Conservation (phyloP, 2,888 invertebrate genomes). For the Protonemura montana region DNA sequence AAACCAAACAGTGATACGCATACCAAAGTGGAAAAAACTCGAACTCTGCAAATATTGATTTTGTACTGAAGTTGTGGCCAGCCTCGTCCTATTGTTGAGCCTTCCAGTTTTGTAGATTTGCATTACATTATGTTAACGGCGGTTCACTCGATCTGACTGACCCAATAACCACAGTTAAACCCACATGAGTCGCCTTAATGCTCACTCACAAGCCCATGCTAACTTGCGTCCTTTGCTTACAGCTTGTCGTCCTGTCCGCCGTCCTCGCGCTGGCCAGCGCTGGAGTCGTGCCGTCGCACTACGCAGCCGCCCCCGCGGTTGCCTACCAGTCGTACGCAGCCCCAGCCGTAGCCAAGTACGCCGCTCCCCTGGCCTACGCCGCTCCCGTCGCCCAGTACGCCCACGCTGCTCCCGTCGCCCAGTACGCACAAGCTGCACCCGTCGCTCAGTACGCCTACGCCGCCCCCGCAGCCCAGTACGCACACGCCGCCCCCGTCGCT, state of each 20-base stretch:
- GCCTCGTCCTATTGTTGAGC: too few species aligned
- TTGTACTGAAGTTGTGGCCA: too few species aligned
- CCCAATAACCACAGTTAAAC: too few species aligned
- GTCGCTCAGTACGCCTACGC: constrained; percentile 47
- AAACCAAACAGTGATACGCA: too few species aligned
- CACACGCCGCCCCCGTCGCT: constrained; percentile 49
- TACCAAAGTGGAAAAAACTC: too few species aligned
- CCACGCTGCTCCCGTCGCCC: constrained; percentile 48
- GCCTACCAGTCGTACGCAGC: constrained; percentile 50
- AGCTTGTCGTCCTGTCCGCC: constrained; percentile 45
- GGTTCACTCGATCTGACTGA: too few species aligned
- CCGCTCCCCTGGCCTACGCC: constrained; percentile 48
- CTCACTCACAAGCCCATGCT: not conserved
- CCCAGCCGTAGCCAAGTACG: constrained; percentile 48
- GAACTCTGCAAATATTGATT: too few species aligned
- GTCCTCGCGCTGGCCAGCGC: constrained; percentile 45
- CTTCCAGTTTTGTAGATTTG: too few species aligned
- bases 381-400: constrained; percentile 45
- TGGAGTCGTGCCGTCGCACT: constrained; percentile 46
- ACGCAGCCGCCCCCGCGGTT: constrained; percentile 53
- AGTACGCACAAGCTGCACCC: constrained; percentile 42
- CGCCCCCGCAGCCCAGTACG: constrained; percentile 46
- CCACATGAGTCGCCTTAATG: too few species aligned
- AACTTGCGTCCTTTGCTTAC: constrained; percentile 31
- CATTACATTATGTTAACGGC: too few species aligned